Base-by-base conservation (phyloP, 1,140 invertebrate species). In the Druon quercuslanigerum region DNA sequence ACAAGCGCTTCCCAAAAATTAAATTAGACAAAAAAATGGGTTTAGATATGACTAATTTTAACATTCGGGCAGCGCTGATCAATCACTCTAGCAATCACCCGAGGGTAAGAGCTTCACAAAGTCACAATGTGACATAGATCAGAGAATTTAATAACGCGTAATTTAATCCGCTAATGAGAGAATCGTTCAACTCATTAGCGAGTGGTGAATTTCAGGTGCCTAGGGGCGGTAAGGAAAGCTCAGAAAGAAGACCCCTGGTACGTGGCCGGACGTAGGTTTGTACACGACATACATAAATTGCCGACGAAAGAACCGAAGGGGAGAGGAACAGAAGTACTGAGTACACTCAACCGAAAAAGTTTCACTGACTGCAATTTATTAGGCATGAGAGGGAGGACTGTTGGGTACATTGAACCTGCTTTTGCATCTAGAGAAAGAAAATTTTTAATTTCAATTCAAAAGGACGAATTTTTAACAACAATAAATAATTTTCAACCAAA, bases 81-180 rank as follows among this genome's bases (percentile, higher is more conserved):
- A 33, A 33, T 33, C 25, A 33, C 25, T 33, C 25, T 33, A 33
- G 25, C 25, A 33, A 33, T 33, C 25, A 33, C 25, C 25, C 25
- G 3, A 33, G 25, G 25, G 25, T 2, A 33, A 33, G 25, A 33
- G 25, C 25, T 33, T 33, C 25, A 3, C 25, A 33, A 33, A 33
- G 25, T 33, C 25, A 33, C 3, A 3, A 33, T 33, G 5, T 33
- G 2, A 0, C 4, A 33, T 5, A 33, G 25, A 33, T 33, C 25
- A 33, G n/a, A n/a, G n/a, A n/a, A 33, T 25, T 25, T 25, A 2
- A 33, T 33, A 2, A 33, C 75, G 66, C 78, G 82, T 86, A 86
- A 86, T 87, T 87, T 86, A 84, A 87, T 85, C 82, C 82, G 82
- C 85, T 86, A 88, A 88, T 79, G 85, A 84, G 84, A 82, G 85